Conservation (phyloP, 23 tunicate genomes). For the Corella eumyota region DNA sequence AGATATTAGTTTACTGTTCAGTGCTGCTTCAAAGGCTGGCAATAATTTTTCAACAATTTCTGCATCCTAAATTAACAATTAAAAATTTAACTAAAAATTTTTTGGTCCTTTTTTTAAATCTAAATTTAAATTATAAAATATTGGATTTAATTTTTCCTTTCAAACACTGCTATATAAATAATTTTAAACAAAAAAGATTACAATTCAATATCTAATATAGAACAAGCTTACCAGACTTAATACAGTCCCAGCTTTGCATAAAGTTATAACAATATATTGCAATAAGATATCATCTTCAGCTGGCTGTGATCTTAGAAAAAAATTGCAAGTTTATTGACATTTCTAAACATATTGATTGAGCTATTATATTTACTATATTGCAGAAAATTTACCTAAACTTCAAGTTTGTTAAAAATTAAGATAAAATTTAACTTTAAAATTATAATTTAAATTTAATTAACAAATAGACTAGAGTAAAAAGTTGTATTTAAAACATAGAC, state of each 20-base stretch:
- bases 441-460: too few relatives aligned
- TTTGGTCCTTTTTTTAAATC: neutral
- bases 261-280: conserved; percentile 41
- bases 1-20: conserved; percentile 34
- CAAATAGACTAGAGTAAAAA: too few relatives aligned
- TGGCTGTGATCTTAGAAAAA: conserved; percentile 22
- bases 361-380: too few relatives aligned
- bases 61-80: neutral
- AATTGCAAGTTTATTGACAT: too few relatives aligned
- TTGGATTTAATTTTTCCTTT: neutral
- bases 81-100: neutral
- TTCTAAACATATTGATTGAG: too few relatives aligned
- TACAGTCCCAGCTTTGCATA: conserved; percentile 70
- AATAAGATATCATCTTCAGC: conserved; percentile 68
- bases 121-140: neutral
- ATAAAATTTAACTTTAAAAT: neutral
- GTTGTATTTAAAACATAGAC: too few relatives aligned
- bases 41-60: conserved; percentile 1
- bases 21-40: conserved; percentile 18
- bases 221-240: conserved; percentile 62
- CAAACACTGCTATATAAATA: neutral
- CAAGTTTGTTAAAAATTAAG: neutral
- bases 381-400: too few relatives aligned
- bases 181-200: neutral
- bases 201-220: neutral